A percentile compares a stretch with the other conserved stretches of the same genome.
These are phyloP conservation scores for Drosophila conformis DNA, from an alignment of 2,888 invertebrate genomes.

Conservation along the genomic window DNA sequence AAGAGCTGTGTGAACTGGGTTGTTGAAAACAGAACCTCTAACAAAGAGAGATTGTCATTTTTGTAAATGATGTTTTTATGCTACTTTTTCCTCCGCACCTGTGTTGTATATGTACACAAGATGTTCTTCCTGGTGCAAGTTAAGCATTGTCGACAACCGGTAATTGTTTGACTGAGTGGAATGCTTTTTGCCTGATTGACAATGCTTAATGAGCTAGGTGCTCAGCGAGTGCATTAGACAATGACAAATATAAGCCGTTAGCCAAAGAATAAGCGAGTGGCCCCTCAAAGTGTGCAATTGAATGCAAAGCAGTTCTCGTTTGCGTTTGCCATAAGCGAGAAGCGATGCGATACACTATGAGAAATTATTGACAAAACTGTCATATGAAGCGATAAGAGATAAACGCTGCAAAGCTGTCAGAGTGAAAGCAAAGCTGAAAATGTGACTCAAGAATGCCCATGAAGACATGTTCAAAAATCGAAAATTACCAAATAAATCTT, in stretches of 20 bases:
- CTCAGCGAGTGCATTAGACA: neutral
- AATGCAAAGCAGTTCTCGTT: neutral
- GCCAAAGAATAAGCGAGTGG: neutral
- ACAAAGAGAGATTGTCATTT: neutral
- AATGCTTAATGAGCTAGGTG: neutral
- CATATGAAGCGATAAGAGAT: neutral
- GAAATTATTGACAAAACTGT: neutral
- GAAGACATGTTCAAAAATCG: neutral
- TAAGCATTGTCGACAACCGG: slow-evolving; percentile 8
- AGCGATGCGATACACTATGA: neutral
- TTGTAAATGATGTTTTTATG: neutral
- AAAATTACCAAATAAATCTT: neutral
- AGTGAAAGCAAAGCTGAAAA: neutral
- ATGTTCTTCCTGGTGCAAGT: slow-evolving; percentile 10
- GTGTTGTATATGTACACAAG: neutral
- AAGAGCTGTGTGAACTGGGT: neutral
- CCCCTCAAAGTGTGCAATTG: slow-evolving; percentile 1
- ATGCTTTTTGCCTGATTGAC: slow-evolving; percentile 12
- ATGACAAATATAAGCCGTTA: neutral
- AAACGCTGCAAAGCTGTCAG: neutral
- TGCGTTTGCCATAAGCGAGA: neutral
- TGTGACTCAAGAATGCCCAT: neutral
- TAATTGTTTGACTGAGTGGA: slow-evolving; percentile 9
- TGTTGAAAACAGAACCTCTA: neutral
- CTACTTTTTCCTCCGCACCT: neutral